Evolutionary conservation across 2,888 invertebrate species (phyloP).

Genomic region (Gari tellinella): DNA sequence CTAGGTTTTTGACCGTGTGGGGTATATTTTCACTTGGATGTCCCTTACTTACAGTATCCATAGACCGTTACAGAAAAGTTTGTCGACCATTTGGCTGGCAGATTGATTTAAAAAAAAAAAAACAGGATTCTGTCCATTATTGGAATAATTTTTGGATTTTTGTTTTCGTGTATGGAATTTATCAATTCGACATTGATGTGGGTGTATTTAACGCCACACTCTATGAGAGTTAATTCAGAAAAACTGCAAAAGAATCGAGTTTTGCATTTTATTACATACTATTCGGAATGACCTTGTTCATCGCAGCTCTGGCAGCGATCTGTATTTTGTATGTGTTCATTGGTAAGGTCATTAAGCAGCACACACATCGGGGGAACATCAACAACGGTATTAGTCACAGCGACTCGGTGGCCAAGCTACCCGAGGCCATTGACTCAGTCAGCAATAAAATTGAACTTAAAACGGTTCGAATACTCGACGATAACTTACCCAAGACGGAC

Average conservation of each 20-base stretch:
- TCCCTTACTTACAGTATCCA: slow-evolving; percentile 55
- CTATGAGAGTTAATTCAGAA: slow-evolving; percentile 48
- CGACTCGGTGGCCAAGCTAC: slow-evolving; percentile 42
- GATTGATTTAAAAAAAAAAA: slow-evolving; percentile 59
- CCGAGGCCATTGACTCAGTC: neutral
- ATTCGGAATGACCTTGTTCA: slow-evolving; percentile 49
- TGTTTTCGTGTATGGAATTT: slow-evolving; percentile 42
- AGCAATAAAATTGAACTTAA: neutral
- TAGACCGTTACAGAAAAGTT: slow-evolving; percentile 69
- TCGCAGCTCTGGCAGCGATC: slow-evolving; percentile 31
- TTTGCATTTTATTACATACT: slow-evolving; percentile 37
- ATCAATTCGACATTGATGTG: slow-evolving; percentile 16
- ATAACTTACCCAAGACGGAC: neutral
- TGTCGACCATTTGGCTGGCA: slow-evolving; percentile 69
- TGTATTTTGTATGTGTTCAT: slow-evolving; percentile 56
- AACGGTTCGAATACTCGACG: neutral
- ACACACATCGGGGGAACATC: slow-evolving; percentile 37
- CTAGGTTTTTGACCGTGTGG: slow-evolving; percentile 48
- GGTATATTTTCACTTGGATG: slow-evolving; percentile 46
- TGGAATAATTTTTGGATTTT: slow-evolving; percentile 29
- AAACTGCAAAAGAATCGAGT: slow-evolving; percentile 1
- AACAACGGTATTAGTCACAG: slow-evolving; percentile 42
- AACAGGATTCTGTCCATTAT: slow-evolving; percentile 51
- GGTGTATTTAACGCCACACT: slow-evolving; percentile 20
- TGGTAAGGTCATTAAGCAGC: slow-evolving; percentile 45